Evolutionary conservation across 2,797 vertebrate genomes (phyloP), one percentile per base, ranked within the genome.

Genomic region (Furcifer pardalis): DNA sequence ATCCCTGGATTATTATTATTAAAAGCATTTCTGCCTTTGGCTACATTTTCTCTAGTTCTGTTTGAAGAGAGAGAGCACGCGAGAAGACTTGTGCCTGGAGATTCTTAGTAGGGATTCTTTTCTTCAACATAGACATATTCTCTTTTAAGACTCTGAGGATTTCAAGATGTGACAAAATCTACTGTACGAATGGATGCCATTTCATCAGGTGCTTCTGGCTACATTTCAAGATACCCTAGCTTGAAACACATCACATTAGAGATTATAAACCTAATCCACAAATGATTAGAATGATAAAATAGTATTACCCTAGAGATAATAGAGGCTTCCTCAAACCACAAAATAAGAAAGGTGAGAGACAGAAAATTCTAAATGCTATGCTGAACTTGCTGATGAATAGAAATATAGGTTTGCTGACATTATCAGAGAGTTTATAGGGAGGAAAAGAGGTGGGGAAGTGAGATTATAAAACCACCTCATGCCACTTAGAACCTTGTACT

Each of bases 201-300:
- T 79, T 37, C 52, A 77, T 40, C 25, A 84, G 56, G 65, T 30
- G 60, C 23, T 66, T 19, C 40, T 88, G 88, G 76, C 73, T 81
- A 42, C 37, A 83, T 62, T 4, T 49, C 73, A 81, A 1, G 42
- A 63, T 76, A 77, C 17, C 40, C 81, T 49, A 52, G 46, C 66
- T 73, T 90, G 80, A 78, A 91, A 86, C 71, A 92, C 66, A 74
- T 15, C 25, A 44, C 40, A 32, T 85, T 35, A 75, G 59, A 88
- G 85, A 93, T 87, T 65, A 83, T 72, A 87, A 82, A 60, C 56
- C 62, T 77, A 65, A 84, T 90, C 83, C 84, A 75, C 84, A 77
- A 82, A 91, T 83, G 59, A 85, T 56, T 89, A 83, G 79, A 91
- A 86, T 88, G 86, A 90, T 86, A 89, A 87, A 91, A 89, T 82